Evolutionary conservation across 2,797 vertebrate species (phyloP).

Genomic region (Tragelaphus oryx): DNA sequence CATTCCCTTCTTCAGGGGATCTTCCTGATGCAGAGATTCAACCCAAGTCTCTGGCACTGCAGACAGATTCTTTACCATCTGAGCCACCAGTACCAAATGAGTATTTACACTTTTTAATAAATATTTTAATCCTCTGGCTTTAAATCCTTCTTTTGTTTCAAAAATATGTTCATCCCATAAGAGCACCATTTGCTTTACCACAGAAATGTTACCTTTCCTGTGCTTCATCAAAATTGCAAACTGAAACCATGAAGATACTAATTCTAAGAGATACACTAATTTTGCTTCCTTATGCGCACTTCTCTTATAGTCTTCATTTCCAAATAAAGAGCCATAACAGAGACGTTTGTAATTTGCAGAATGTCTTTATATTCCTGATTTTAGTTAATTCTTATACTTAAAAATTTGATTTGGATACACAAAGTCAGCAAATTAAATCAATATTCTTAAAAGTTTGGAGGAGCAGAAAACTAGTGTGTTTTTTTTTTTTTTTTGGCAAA

Average conservation of each 20-base stretch:
- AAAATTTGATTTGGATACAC: not conserved
- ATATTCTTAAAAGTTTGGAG: not conserved
- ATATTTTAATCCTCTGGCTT: not conserved
- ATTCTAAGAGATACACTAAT: not conserved
- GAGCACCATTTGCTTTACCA: not conserved
- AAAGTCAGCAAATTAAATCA: not conserved
- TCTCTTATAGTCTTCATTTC: not conserved
- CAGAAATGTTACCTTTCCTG: not conserved
- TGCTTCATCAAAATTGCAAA: not conserved
- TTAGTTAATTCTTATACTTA: not conserved
- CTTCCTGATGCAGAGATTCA: not conserved
- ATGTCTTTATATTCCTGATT: not conserved
- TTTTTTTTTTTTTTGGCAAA: not conserved
- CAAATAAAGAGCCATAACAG: not conserved
- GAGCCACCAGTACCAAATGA: not conserved
- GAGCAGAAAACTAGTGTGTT: not conserved
- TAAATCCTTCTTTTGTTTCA: constrained; percentile 3
- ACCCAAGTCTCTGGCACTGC: not conserved
- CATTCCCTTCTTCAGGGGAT: not conserved
- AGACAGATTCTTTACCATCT: not conserved
- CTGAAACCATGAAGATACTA: not conserved
- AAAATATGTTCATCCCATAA: not conserved
- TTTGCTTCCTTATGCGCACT: not conserved
- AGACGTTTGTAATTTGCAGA: not conserved
- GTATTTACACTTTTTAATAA: not conserved